Evolutionary conservation across 53 echinoderm and acorn worm genomes (phyloP), one percentile per base, ranked within the genome.

Genomic region (Crossaster papposus): DNA sequence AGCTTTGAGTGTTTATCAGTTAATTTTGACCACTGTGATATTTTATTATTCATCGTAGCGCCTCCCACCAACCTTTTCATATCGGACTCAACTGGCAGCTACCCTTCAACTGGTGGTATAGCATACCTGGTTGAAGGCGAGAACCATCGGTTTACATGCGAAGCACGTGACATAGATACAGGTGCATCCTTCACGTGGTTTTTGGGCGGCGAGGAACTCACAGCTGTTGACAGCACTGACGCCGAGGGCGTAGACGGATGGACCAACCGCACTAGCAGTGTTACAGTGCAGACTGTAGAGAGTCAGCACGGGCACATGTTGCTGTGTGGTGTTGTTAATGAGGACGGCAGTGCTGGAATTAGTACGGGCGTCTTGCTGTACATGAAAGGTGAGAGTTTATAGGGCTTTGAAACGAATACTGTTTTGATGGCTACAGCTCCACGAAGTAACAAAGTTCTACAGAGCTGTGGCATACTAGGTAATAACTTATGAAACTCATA

Each of bases 111-210:
- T 36, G 78, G 78, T 23, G 44, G 38, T 78, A 51, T 11, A 11
- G 44, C 51, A 24, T 78, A 78, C 78, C 78, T 78, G 0, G 23
- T 78, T 1, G 51, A 78, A 50, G 78, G 78, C 8, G 23, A 20
- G 6, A 0, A 22, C n/a, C 36, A 65, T 34, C 15, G 8, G 5
- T 82, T 65, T 12, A 35, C 18, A 30, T 82, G 82, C 64, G 36
- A 65, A 22, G 82, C 64, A 22, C n/a, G 35, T 4, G 65, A 64
- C 65, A 82, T 65, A 36, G 33, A 82, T 11, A 20, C 36, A 36
- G 63, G 30, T 30, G 82, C 82, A 64, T 62, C 37, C 2, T 82
- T 82, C 65, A 82, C 65, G 3, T 82, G 82, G 82, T 64, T 64
- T 14, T 20, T 54, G 8, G 58, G 58, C 38, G 32, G 33, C 30